Evolutionary conservation across 1,140 invertebrate species (phyloP).

Genomic region (Plodia interpunctella): DNA sequence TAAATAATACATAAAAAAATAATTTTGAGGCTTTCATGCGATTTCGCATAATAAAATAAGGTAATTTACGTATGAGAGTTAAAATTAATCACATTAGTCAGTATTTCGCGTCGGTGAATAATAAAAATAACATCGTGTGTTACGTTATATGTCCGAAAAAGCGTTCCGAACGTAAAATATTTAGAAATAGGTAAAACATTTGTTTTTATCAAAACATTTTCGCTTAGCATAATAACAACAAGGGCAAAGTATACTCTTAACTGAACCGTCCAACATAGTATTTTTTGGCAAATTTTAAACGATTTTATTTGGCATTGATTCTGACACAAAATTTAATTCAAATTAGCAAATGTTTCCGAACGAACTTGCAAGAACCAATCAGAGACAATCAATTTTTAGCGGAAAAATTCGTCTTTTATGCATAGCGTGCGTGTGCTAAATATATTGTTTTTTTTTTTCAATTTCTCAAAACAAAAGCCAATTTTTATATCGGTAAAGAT

Average conservation of each 20-base stretch:
- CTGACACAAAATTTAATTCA: neutral
- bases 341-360: slow-evolving; percentile 16
- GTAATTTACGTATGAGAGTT: too few relatives aligned
- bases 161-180: slow-evolving; percentile 7
- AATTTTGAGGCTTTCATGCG: too few relatives aligned
- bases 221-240: slow-evolving; percentile 30
- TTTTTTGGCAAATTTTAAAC: slow-evolving; percentile 45
- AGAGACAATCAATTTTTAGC: slow-evolving; percentile 28
- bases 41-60: too few relatives aligned
- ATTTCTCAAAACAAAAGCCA: slow-evolving; percentile 1
- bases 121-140: too few relatives aligned
- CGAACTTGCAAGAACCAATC: slow-evolving; percentile 22
- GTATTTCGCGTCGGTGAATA: too few relatives aligned
- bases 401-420: slow-evolving; percentile 27
- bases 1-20: too few relatives aligned
- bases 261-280: slow-evolving; percentile 65
- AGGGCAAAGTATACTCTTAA: slow-evolving; percentile 53
- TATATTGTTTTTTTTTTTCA: neutral
- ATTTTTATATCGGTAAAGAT: slow-evolving; percentile 37
- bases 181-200: too few relatives aligned
- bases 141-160: slow-evolving; percentile 2
- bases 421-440: too few relatives aligned
- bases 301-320: slow-evolving; percentile 14
- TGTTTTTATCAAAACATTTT: neutral
- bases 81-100: too few relatives aligned